Evolutionary conservation across 2,797 vertebrate species (phyloP), one percentile per base, ranked within the genome.

Genomic region (Darevskia nairensis): DNA sequence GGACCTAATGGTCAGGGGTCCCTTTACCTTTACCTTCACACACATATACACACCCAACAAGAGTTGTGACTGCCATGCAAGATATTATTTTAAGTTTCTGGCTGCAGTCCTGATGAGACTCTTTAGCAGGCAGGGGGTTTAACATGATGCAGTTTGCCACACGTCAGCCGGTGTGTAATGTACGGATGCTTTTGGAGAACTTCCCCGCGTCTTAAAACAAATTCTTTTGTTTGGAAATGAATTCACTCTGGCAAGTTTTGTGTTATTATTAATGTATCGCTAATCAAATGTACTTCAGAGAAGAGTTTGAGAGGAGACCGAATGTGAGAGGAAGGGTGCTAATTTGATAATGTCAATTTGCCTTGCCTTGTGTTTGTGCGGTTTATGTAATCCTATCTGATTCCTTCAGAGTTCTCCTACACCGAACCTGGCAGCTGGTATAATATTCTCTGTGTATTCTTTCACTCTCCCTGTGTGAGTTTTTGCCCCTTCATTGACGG

Each of bases 351-450:
- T 85, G 55, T 46, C 76, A 35, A 21, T 80, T 88, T 80, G 50
- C 46, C 25, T 74, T 25, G 27, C 27, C 50, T 55, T 41, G 13
- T 25, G 19, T 74, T 46, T n/a, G 1, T 81, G 82, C 5, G 13
- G 74, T 77, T 89, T n/a, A 17, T 87, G n/a, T 85, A 88, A 92
- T 94, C 92, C 88, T 64, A 82, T 86, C 88, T 88, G 84, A 94
- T 93, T n/a, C 64, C 19, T 85, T 68, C 32, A 85, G 90, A 71
- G 74, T 89, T 88, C 76, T 86, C 68, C 82, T 0, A 0, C 89
- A 76, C 39, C 84, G 93, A 85, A 88, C 69, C 59, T 92, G 91
- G 82, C 82, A 92, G 80, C 68, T 89, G 82, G 89, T 17, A 79
- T 89, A 82, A 92, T 91, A 92, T 88, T 87, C 76, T 86, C 82